Evolutionary conservation across 2,888 invertebrate species (phyloP).

Genomic region (Hirtodrosophila cameraria): DNA sequence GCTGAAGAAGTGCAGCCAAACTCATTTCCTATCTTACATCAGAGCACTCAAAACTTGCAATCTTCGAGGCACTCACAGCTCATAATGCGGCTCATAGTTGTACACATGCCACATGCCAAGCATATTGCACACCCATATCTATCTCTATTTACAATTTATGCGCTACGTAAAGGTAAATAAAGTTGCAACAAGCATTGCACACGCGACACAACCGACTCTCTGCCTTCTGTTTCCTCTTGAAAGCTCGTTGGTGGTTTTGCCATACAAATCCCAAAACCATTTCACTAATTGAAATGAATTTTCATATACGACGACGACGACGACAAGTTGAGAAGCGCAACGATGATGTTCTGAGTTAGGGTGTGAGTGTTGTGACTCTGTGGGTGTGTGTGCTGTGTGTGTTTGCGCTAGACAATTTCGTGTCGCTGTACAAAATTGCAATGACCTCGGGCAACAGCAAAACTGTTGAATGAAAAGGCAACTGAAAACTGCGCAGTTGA

Average conservation of each 20-base stretch:
- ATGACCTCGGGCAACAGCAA: constrained; percentile 67
- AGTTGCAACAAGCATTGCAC: constrained; percentile 63
- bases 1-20: constrained; percentile 28
- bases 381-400: constrained; percentile 15
- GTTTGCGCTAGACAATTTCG: constrained; percentile 58
- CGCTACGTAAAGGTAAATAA: constrained; percentile 68
- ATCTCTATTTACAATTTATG: constrained; percentile 73
- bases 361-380: constrained; percentile 6
- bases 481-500: constrained; percentile 35
- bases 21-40: constrained; percentile 5
- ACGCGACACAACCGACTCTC: constrained; percentile 26
- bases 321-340: constrained; percentile 34
- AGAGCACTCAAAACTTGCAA: constrained; percentile 31
- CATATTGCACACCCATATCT: constrained; percentile 40
- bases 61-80: constrained; percentile 27
- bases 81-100: constrained; percentile 19
- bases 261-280: constrained; percentile 80
- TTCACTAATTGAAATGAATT: constrained; percentile 82
- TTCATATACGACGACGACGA: constrained; percentile 55
- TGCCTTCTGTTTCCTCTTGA: constrained; percentile 2
- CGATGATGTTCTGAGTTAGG: constrained; percentile 25
- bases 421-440: constrained; percentile 62
- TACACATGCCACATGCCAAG: constrained; percentile 1
- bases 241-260: constrained; percentile 49
- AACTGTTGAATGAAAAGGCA: constrained; percentile 41